Conservation (phyloP, 2,113 vertebrate species). For the Dromaius novaehollandiae region DNA sequence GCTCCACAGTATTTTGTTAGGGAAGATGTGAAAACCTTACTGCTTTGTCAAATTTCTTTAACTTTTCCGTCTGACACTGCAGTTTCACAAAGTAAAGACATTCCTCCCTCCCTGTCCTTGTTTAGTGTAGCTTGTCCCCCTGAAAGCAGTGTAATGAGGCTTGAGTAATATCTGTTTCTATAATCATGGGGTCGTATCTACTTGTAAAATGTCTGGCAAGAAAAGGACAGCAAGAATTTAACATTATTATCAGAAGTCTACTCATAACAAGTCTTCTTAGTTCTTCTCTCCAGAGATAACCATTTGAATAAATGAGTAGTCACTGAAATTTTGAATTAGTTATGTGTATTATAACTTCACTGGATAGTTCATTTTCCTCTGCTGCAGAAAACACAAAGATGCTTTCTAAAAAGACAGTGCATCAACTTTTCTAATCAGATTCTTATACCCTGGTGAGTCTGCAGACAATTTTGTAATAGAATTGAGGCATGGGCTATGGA, state of each 20-base stretch:
- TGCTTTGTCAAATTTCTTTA: not conserved
- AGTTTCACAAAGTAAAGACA: not conserved
- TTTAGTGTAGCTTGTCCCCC: not conserved
- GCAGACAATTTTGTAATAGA: slow-evolving; percentile 27
- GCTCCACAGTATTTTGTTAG: not conserved
- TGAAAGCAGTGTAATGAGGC: not conserved
- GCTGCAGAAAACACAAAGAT: not conserved
- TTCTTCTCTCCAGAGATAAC: not conserved
- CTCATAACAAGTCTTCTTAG: not conserved
- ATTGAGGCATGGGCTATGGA: not conserved
- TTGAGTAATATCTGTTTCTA: not conserved
- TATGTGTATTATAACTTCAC: not conserved
- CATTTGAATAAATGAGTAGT: slow-evolving; percentile 17
- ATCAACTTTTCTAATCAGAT: slow-evolving; percentile 44
- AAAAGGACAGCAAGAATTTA: not conserved
- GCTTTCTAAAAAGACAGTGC: slow-evolving; percentile 4
- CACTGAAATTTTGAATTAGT: slow-evolving; percentile 17
- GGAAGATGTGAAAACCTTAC: not conserved
- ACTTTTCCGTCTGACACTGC: not conserved
- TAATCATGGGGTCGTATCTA: not conserved
- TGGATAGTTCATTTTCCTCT: slow-evolving; percentile 24
- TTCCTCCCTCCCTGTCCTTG: not conserved
- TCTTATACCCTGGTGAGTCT: slow-evolving; percentile 36
- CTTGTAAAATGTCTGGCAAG: not conserved
- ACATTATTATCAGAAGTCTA: not conserved